Base-by-base conservation (phyloP, 2,797 vertebrate species). In the Parambassis ranga region DNA sequence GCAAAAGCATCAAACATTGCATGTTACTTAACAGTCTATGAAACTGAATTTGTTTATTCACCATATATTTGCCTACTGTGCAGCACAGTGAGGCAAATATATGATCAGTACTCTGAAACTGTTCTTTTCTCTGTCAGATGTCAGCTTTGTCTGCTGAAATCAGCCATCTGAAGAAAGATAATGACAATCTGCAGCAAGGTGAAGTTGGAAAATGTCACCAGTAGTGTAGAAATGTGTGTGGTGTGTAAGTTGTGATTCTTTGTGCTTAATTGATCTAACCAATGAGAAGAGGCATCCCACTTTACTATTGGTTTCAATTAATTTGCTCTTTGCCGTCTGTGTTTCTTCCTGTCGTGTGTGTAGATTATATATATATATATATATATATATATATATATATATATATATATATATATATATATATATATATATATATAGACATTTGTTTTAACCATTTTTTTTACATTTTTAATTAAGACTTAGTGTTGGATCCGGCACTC, bases 151-250 rank as follows among this genome's bases (percentile, higher is more conserved):
- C 59, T 16, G 53, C 63, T 61, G 83, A 81, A 73, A 87, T 79
- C 71, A 69, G 38, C 61, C 44, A 35, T 49, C 57, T 84, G 65
- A 85, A 67, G 70, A 70, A 75, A 61, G 83, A 79, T 70, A 81
- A 83, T 38, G 71, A 75, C 38, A 87, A 42, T 76, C 75, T 75
- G 22, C 77, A 79, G 65, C 79, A 79, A 93, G 92, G 91, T 92
- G 89, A 87, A 56, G 44, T 44, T 59, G 15, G 16, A 39, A 42
- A 8, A 7, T 70, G 28, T 36, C 43, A 60, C 77, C 16, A 49
- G 14, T 65, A 63, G 39, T 6, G 31, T 68, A 75, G 38, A 49
- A 36, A 14, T 23, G 7, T 33, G 3, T 64, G 56, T 71, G 59
- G 22, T 56, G 51, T 78, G 30, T n/a, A 26, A 11, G 10, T 52